Base-by-base conservation (phyloP, 2,888 invertebrate genomes). In the Archaeoteleia sp. region DNA sequence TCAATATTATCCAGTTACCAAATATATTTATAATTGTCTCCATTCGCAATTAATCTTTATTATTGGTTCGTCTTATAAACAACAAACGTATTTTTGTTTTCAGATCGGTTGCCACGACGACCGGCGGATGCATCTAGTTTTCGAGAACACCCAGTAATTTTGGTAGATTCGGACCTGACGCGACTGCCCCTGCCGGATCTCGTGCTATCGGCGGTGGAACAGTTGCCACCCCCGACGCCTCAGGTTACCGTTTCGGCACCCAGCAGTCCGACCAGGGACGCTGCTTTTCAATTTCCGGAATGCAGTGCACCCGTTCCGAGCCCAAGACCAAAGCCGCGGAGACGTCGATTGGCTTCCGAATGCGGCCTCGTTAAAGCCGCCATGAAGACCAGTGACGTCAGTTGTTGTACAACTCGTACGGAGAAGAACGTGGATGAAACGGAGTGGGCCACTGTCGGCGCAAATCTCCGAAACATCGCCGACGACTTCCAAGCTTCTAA, bases 161-260 rank as follows among this genome's bases (percentile, higher is more conserved):
- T 84, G 9, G 69, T 85, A 12, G 84, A 84, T 55, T 79, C 84
- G 13, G 83, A 85, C 46, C 71, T 85, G 43, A 80, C 85, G 29
- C 77, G 80, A 7, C 58, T 84, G 45, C 83, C 85, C 1, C 63
- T 85, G 34, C 84, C 85, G 29, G 85, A 85, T 65, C 76, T 85
- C 7, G 85, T 85, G 27, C 71, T 84, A 14, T 83, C 84, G 43
- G 85, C 84, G 6, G 80, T 84, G 42, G 81, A 83, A 32, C 85
- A 85, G 60, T 70, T 85, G 63, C 85, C 84, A 15, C 73, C 80
- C 1, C 73, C 79, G 12, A 69, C 79, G 39, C 84, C 85, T n/a
- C 84, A 82, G 67, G 85, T 84, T 10, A 85, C 85, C 30, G 84
- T 81, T n/a, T 85, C 85, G 30, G 85, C 85, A 10, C 85, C 85